Percentiles rank a stretch among this genome's conserved stretches.
These are phyloP conservation scores for Tetropium fuscum DNA, from an alignment of 2,888 invertebrate genomes.

Conservation along the genomic window DNA sequence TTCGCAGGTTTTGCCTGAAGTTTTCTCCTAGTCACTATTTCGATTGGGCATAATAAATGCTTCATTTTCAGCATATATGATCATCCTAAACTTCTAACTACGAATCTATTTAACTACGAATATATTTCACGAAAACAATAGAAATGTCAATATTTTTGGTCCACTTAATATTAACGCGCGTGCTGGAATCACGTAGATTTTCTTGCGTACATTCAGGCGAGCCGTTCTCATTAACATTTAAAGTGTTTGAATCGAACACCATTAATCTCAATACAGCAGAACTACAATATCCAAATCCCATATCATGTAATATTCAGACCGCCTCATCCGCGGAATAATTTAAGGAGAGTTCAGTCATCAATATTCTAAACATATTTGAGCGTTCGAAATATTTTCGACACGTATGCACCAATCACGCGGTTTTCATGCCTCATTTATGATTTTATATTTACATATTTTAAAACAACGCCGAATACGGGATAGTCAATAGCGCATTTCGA, in stretches of 20 bases:
- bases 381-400: constrained; percentile 37
- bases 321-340: constrained; percentile 36
- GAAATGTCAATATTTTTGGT: too few relatives aligned
- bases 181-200: background rate
- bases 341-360: constrained; percentile 36
- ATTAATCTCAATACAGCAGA: constrained; percentile 39
- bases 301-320: constrained; percentile 38
- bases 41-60: too few relatives aligned
- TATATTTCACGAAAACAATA: too few relatives aligned
- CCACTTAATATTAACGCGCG: too few relatives aligned
- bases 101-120: too few relatives aligned
- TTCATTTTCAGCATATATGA: too few relatives aligned
- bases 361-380: constrained; percentile 36
- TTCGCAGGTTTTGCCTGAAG: too few relatives aligned
- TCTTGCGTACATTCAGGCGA: background rate
- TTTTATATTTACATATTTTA: constrained; percentile 5
- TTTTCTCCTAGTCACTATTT: too few relatives aligned
- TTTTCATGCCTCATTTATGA: constrained; percentile 36
- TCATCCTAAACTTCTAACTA: too few relatives aligned
- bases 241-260: constrained; percentile 25
- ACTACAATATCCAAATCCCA: constrained; percentile 35
- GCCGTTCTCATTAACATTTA: constrained; percentile 26
- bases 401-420: constrained; percentile 39
- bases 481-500: too few relatives aligned
- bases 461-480: too few relatives aligned